phyloP scores from a whole-genome alignment of 53 echinoderm and acorn worm genomes.

The Echinarachnius parma region DNA sequence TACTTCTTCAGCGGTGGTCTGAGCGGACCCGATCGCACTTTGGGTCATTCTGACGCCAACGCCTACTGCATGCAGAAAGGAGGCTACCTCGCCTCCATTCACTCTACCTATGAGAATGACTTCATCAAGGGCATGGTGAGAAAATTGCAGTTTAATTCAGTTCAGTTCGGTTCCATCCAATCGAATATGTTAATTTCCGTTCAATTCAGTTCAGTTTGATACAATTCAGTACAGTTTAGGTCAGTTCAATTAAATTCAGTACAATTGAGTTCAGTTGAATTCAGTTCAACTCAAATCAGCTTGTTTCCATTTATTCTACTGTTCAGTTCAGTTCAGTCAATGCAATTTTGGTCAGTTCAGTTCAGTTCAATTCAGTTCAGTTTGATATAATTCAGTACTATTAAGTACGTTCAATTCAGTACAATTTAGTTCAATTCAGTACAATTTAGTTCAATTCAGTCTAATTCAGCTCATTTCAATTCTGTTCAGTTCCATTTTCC shows the following conservation, averaged over 20 bases:
- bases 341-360: slow-evolving; percentile 7
- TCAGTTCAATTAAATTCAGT: slow-evolving; percentile 24
- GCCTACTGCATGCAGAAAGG: slow-evolving; percentile 44
- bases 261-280: slow-evolving; percentile 20
- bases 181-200: background rate
- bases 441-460: background rate
- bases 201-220: background rate
- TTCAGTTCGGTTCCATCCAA: too few relatives aligned
- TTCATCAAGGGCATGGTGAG: slow-evolving; percentile 58
- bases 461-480: background rate
- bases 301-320: slow-evolving; percentile 3
- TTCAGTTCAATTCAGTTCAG: slow-evolving; percentile 8
- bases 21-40: slow-evolving; percentile 19
- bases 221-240: background rate
- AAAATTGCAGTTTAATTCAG: too few relatives aligned
- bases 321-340: too few relatives aligned
- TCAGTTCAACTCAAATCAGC: slow-evolving; percentile 1
- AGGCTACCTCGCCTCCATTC: slow-evolving; percentile 47
- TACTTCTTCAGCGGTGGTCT: slow-evolving; percentile 75
- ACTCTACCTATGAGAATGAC: slow-evolving; percentile 61
- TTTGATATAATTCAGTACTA: background rate
- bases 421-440: background rate
- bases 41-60: slow-evolving; percentile 40
- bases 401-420: too few relatives aligned
- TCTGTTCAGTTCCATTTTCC: background rate